phyloP scores from a whole-genome alignment of 2,113 vertebrate species.

The Notarius quadriscutis region DNA sequence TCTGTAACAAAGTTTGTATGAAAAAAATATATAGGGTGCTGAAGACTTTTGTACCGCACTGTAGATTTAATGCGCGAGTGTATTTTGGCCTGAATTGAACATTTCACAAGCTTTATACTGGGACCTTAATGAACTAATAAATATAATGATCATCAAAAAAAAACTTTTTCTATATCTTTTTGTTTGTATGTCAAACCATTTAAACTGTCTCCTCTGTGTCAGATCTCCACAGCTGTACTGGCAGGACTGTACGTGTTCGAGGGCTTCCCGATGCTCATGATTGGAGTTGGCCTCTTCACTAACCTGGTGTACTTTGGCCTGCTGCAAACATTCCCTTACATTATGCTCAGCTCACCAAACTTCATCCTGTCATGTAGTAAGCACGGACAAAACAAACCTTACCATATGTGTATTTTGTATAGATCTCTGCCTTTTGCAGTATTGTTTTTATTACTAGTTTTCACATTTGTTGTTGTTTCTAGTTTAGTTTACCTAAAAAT shows the following conservation, averaged over 20 bases:
- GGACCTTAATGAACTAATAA: background rate
- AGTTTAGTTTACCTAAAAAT: background rate
- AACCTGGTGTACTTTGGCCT: constrained; percentile 95
- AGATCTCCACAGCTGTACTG: constrained; percentile 92
- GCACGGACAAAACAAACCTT: constrained; percentile 30
- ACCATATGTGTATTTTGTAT: background rate
- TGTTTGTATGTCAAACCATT: background rate
- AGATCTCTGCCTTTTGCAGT: background rate
- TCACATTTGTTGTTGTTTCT: background rate
- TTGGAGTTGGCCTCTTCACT: constrained; percentile 90
- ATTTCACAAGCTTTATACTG: background rate
- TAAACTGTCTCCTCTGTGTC: constrained; percentile 32
- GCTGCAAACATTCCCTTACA: constrained; percentile 93
- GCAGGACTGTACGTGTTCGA: constrained; percentile 88
- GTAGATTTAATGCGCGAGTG: background rate
- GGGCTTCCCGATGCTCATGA: constrained; percentile 83
- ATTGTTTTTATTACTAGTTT: background rate
- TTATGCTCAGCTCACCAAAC: constrained; percentile 91
- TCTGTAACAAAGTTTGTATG: too few relatives aligned
- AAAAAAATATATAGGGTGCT: too few relatives aligned
- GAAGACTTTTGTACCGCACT: too few relatives aligned
- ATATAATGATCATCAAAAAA: background rate
- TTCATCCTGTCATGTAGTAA: constrained; percentile 94
- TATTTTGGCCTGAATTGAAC: background rate
- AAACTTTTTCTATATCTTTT: background rate